A percentile compares a stretch with the other conserved stretches of the same genome.
These are phyloP conservation scores for Melitaea athalia DNA, from an alignment of 2,888 invertebrate genomes.

Conservation along the genomic window DNA sequence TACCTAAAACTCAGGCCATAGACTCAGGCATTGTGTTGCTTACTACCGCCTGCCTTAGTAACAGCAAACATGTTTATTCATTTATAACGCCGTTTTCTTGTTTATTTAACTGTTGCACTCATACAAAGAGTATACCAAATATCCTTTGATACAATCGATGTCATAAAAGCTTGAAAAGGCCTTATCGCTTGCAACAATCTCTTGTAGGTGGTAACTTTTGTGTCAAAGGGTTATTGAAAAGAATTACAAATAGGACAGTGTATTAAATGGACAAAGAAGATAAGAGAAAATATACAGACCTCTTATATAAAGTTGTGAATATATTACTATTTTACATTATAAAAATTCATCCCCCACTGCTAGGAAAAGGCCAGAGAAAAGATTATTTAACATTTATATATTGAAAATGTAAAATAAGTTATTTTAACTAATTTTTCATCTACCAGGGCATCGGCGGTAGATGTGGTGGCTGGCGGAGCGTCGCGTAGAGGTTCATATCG, in stretches of 20 bases:
- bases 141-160: neutral
- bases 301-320: too few relatives aligned
- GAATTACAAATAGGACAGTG: neutral
- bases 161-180: neutral
- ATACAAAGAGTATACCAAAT: neutral
- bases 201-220: neutral
- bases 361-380: too few relatives aligned
- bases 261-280: neutral
- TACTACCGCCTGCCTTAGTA: too few relatives aligned
- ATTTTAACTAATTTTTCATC: neutral
- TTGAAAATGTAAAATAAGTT: neutral
- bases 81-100: neutral
- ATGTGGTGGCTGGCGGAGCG: slow-evolving; percentile 88
- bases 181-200: neutral
- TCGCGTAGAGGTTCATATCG: slow-evolving; percentile 85
- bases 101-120: neutral
- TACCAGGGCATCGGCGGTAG: slow-evolving; percentile 89
- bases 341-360: too few relatives aligned
- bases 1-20: too few relatives aligned
- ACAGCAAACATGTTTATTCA: too few relatives aligned
- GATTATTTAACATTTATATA: too few relatives aligned
- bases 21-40: too few relatives aligned
- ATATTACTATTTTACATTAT: too few relatives aligned
- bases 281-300: neutral
- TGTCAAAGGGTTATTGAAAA: neutral